These are phyloP conservation scores for Zaprionus lineosus DNA, from an alignment of 2,888 invertebrate species.

Conservation along the genomic window DNA sequence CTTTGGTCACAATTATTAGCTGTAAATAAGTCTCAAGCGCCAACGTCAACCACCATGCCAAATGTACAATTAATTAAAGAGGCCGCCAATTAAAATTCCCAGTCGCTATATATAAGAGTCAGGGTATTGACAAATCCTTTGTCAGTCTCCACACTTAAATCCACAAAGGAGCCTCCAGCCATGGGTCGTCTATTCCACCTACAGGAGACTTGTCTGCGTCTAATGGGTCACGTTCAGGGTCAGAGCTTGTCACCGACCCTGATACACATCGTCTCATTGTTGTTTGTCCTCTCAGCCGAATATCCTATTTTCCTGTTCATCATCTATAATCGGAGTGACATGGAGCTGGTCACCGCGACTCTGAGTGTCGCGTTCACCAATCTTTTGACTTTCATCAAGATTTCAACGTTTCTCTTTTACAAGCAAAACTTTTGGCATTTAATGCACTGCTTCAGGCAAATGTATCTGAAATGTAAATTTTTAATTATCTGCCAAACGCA, in stretches of 20 bases:
- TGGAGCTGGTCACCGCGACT: conserved; percentile 78
- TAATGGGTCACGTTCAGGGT: conserved; percentile 67
- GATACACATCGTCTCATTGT: conserved; percentile 36
- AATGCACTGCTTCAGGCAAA: conserved; percentile 67
- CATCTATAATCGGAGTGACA: conserved; percentile 70
- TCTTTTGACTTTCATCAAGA: conserved; percentile 75
- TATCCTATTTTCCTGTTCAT: conserved; percentile 74
- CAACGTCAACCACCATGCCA: no score
- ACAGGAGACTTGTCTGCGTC: conserved; percentile 65
- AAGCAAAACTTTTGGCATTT: conserved; percentile 69
- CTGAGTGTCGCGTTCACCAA: conserved; percentile 79
- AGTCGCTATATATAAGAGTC: neutral
- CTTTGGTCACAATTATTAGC: no score
- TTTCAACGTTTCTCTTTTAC: conserved; percentile 73
- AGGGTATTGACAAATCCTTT: neutral
- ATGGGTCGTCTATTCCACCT: conserved; percentile 66
- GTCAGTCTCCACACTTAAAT: no score
- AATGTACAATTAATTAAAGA: no score
- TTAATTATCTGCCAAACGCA: neutral
- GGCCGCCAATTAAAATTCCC: conserved; percentile 29
- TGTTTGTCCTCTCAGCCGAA: conserved; percentile 74
- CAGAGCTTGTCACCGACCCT: conserved; percentile 8
- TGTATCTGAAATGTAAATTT: conserved; percentile 69
- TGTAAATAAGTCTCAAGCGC: conserved; percentile 18
- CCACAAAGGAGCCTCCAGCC: conserved; percentile 1